A percentile compares a stretch with the other conserved stretches of the same genome.
phyloP scores from a whole-genome alignment of 2,888 invertebrate species.

The Apamea epomidion region DNA sequence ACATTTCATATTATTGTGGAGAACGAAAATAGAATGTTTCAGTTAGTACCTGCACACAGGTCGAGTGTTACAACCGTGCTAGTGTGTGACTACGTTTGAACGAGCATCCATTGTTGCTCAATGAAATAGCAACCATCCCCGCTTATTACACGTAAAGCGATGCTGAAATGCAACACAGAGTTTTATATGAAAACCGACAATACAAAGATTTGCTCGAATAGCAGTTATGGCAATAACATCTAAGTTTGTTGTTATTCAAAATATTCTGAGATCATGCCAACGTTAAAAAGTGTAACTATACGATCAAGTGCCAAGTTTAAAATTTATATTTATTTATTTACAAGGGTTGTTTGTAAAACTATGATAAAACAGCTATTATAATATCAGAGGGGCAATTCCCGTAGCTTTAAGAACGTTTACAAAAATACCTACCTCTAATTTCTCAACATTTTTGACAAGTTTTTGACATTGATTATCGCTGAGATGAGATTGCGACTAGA shows the following conservation, averaged over 20 bases:
- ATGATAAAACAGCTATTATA: slow-evolving; percentile 14
- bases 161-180: slow-evolving; percentile 57
- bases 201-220: slow-evolving; percentile 53
- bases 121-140: slow-evolving; percentile 58
- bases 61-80: slow-evolving; percentile 24
- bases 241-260: slow-evolving; percentile 57
- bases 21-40: not conserved
- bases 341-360: slow-evolving; percentile 31
- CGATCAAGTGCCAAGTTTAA: slow-evolving; percentile 35
- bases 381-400: not conserved
- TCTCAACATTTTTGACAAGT: not conserved
- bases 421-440: not conserved
- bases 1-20: not conserved
- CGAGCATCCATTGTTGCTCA: slow-evolving; percentile 68
- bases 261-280: slow-evolving; percentile 58
- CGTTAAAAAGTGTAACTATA: slow-evolving; percentile 50
- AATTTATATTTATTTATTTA: slow-evolving; percentile 35
- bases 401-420: too few relatives aligned
- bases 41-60: slow-evolving; percentile 1
- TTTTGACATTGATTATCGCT: not conserved
- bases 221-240: slow-evolving; percentile 53
- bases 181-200: slow-evolving; percentile 58
- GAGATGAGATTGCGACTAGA: not conserved
- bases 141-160: slow-evolving; percentile 61
- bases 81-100: slow-evolving; percentile 54